These are phyloP conservation scores for Bothrops alternatus DNA, from an alignment of 2,797 vertebrate genomes.

Conservation along the genomic window DNA sequence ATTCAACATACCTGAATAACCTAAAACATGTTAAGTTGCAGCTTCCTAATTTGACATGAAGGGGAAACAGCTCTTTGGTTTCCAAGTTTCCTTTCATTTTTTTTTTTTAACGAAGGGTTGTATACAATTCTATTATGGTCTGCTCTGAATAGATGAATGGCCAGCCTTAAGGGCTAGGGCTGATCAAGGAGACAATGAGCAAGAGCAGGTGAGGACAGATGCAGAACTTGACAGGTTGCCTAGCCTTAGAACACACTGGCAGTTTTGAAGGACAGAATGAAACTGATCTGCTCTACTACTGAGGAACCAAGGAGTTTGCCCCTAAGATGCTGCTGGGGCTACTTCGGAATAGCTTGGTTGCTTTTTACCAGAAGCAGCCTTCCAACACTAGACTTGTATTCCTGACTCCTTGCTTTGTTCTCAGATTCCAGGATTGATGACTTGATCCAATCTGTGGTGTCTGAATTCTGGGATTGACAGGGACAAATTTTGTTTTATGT, in stretches of 20 bases:
- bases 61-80: neutral
- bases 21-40: neutral
- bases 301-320: neutral
- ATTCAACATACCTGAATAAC: neutral
- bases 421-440: neutral
- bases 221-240: neutral
- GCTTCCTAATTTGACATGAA: neutral
- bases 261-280: neutral
- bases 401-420: neutral
- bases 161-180: neutral
- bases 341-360: neutral
- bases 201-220: neutral
- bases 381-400: neutral
- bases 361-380: neutral
- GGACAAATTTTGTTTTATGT: neutral
- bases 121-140: neutral
- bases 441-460: neutral
- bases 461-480: neutral
- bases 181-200: neutral
- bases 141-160: neutral
- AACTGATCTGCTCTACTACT: neutral
- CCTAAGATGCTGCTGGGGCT: neutral
- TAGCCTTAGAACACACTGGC: neutral
- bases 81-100: neutral
- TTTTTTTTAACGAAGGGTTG: fast-evolving